Conservation (phyloP, 2,797 vertebrate species). For the Enteromius argenteus region DNA sequence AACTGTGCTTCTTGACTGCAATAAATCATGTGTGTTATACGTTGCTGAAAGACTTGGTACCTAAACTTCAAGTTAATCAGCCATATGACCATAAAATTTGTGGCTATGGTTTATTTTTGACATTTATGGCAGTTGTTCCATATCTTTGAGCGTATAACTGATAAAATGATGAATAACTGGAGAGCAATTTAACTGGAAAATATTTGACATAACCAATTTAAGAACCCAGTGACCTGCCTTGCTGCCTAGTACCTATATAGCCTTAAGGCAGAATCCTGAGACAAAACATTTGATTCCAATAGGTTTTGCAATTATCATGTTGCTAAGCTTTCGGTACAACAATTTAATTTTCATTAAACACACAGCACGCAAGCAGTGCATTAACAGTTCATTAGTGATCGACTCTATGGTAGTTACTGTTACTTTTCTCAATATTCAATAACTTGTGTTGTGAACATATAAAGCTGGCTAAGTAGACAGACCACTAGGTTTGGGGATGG, state of each 20-base stretch:
- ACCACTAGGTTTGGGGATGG: not conserved
- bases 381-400: not conserved
- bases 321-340: too few species aligned
- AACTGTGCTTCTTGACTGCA: not conserved
- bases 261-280: not conserved
- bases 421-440: not conserved
- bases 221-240: not conserved
- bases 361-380: not conserved
- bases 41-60: not conserved
- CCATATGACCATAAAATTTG: not conserved
- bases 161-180: too few species aligned
- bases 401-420: not conserved
- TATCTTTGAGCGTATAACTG: not conserved
- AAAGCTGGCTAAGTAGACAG: not conserved
- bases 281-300: not conserved
- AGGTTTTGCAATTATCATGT: not conserved
- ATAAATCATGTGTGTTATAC: not conserved
- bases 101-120: not conserved
- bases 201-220: not conserved
- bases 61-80: not conserved
- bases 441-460: not conserved
- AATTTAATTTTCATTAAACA: not conserved
- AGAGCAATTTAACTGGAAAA: not conserved
- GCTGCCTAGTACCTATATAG: not conserved
- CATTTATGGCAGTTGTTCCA: not conserved